Evolutionary conservation across 1,140 invertebrate species (phyloP).

Genomic region (Epicauta chinensis): DNA sequence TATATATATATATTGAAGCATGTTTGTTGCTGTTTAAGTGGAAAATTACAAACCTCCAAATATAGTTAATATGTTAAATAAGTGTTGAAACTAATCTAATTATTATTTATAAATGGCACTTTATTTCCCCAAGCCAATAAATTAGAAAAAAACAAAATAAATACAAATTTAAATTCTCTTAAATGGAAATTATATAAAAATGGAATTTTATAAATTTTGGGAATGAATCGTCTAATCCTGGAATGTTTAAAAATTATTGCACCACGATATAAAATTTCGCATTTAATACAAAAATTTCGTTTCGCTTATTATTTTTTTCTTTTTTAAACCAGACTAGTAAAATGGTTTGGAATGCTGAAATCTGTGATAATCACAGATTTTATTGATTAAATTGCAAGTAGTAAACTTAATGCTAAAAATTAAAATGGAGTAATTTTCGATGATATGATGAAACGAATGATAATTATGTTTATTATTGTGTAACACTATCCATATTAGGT

Average conservation of each 20-base stretch:
- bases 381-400: background rate
- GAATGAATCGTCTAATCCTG: conserved; percentile 1
- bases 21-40: too few relatives aligned
- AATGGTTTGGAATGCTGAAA: conserved; percentile 16
- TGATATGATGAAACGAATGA: too few relatives aligned
- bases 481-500: conserved; percentile 43
- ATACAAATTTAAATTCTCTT: background rate
- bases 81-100: conserved; percentile 2
- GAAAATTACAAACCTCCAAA: conserved; percentile 11
- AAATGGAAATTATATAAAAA: conserved; percentile 6
- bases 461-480: background rate
- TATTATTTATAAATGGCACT: conserved; percentile 15
- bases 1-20: too few relatives aligned
- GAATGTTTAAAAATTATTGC: conserved; percentile 7
- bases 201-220: conserved; percentile 1
- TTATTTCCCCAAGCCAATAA: conserved; percentile 10
- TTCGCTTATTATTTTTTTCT: background rate
- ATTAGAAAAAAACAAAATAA: conserved; percentile 2
- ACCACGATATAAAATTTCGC: background rate
- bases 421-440: conserved; percentile 3
- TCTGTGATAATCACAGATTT: conserved; percentile 17
- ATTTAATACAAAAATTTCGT: conserved; percentile 7
- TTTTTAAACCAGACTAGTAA: conserved; percentile 1
- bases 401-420: conserved; percentile 8
- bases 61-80: conserved; percentile 9